Conservation (phyloP, 1,140 invertebrate genomes). For the Calephelis nemesis region DNA sequence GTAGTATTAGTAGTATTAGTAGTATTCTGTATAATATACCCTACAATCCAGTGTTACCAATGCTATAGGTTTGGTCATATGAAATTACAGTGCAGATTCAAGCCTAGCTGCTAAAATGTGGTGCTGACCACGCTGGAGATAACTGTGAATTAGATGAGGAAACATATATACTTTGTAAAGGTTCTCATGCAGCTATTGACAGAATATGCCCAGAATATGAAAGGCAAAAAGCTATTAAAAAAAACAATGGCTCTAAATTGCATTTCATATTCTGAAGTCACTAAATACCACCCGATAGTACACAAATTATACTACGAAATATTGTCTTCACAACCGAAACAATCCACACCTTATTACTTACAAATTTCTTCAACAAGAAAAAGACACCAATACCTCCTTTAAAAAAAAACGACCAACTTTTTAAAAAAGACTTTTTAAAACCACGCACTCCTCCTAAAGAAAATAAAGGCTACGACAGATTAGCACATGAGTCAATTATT, state of each 20-base stretch:
- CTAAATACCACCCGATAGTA: not conserved
- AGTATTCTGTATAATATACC: too few relatives aligned
- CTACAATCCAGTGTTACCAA: too few relatives aligned
- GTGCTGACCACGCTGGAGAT: not conserved
- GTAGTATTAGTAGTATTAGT: too few relatives aligned
- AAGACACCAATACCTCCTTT: not conserved
- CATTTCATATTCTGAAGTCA: not conserved
- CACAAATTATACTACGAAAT: slow-evolving; percentile 1
- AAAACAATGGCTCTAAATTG: slow-evolving; percentile 2
- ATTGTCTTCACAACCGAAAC: not conserved
- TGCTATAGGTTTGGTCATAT: too few relatives aligned
- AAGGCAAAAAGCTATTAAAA: not conserved
- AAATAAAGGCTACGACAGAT: not conserved
- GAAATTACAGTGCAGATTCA: too few relatives aligned
- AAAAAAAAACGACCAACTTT: not conserved
- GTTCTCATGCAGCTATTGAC: not conserved
- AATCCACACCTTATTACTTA: not conserved
- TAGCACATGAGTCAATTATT: not conserved
- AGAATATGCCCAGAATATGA: not conserved
- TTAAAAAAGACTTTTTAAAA: not conserved
- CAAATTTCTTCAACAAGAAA: not conserved
- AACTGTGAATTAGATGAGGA: not conserved
- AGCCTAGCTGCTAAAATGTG: too few relatives aligned
- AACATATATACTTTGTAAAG: not conserved
- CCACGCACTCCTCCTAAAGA: not conserved